Base-by-base conservation (phyloP, 2,113 vertebrate species). In the Dipodomys ordii region DNA sequence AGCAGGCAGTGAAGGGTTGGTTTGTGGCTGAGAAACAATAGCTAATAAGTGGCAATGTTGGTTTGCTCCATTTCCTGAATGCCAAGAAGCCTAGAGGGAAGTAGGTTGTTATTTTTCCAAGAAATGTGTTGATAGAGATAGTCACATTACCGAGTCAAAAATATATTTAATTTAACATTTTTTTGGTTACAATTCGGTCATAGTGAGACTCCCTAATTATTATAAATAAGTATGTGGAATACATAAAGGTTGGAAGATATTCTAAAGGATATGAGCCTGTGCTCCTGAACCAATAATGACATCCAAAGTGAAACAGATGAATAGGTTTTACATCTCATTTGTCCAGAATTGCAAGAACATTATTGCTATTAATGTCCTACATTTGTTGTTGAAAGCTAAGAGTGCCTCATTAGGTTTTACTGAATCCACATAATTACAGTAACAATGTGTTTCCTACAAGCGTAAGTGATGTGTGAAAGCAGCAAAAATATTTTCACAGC, bases 401-500 rank as follows among this genome's bases (percentile, higher is more conserved):
- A 88, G 81, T 72, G 25, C 69, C 44, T 95, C 53, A 20, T 68
- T 93, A 49, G 32, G 80, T 77, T 89, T 92, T 53, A 86, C 72
- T 79, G 62, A 91, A 86, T 83, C 44, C 46, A 60, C 13, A 2
- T 92, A 86, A 95, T 94, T 93, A 77, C 44, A 86, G n/a, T 62
- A 86, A 60, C 49, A 80, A 3, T 86, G 60, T 78, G 79, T 96
- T 92, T 94, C 94, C 39, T 90, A 46, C 57, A 27, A 32, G 62
- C 32, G 15, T n/a, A 64, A 93, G 69, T 91, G 74, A 77, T 83
- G 72, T 92, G 62, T 77, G 83, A 93, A 94, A 77, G 81, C 83
- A 88, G 73, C 76, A 83, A 91, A 94, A 92, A 80, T 94, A 88
- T 86, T 94, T 94, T 90, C 80, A 82, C 85, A 60, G 67, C 19